Base-by-base conservation (phyloP, 2,797 vertebrate genomes). In the Champsocephalus gunnari region DNA sequence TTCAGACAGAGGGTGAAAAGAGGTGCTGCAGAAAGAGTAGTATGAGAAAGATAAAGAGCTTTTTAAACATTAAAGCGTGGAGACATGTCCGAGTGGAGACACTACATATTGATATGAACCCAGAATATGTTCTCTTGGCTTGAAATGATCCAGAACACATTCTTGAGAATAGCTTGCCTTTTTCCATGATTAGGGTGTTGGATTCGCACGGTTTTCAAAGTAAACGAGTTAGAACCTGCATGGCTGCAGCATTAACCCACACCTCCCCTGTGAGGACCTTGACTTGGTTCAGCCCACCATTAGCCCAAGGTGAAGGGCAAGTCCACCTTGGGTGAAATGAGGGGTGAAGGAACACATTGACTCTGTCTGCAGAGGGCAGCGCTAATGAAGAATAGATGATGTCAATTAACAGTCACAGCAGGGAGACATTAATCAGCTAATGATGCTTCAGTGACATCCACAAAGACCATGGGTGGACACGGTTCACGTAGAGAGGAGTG, bases 341-440 rank as follows among this genome's bases (percentile, higher is more conserved):
- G 88, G 82, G 87, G 80, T 90, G 81, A 87, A 88, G 77, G 76
- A 90, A 88, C 90, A 92, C 89, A 88, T 89, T 87, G 85, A 77
- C 79, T 83, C 78, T 79, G 85, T 88, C 89, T 84, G 71, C 66
- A 62, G 62, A 79, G 80, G 71, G 58, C 75, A 63, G 32, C 10
- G 74, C 83, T 91, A 92, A 92, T 93, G 89, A 89, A 91, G 81
- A 90, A 92, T 87, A 90, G 80, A 93, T 92, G 76, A 88, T 90
- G 88, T 88, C 91, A 89, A 92, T 93, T 92, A 93, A 89, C 78
- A 79, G 61, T 71, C 73, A 72, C 88, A 82, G 86, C 80, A 79
- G 78, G 83, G 63, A 81, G 76, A 80, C 88, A 92, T 92, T 90
- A 86, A 92, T 90, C 88, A 91, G 89, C 75, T 88, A 85, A 89